A percentile compares a stretch with the other conserved stretches of the same genome.
phyloP scores from a whole-genome alignment of 1,140 invertebrate species.

The Nylanderia fulva region DNA sequence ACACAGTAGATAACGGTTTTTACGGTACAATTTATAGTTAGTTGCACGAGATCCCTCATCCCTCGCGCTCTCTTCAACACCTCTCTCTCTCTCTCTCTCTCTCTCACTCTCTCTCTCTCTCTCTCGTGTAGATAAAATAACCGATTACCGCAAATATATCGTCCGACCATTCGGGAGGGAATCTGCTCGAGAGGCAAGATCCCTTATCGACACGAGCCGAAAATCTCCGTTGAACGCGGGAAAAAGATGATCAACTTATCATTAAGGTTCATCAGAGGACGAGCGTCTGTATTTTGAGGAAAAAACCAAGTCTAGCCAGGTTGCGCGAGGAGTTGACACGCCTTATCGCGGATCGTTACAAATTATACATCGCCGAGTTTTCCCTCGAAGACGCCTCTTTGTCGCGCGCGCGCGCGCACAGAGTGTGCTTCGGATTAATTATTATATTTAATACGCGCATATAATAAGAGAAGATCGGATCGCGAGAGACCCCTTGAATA shows the following conservation, averaged over 20 bases:
- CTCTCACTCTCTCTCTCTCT: too few relatives aligned
- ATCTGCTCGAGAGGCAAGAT: neutral
- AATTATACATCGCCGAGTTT: slow-evolving; percentile 29
- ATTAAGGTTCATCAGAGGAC: neutral
- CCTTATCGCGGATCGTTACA: slow-evolving; percentile 12
- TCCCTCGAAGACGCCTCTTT: neutral
- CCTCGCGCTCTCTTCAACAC: slow-evolving; percentile 14
- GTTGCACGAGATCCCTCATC: slow-evolving; percentile 33
- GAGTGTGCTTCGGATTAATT: slow-evolving; percentile 9
- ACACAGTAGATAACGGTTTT: slow-evolving; percentile 62
- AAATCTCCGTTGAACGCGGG: neutral
- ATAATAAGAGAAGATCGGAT: neutral
- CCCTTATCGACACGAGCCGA: neutral
- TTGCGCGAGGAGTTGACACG: neutral
- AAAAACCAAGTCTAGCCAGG: neutral
- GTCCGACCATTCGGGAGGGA: neutral
- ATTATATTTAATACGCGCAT: neutral
- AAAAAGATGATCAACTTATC: slow-evolving; percentile 1
- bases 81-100: neutral
- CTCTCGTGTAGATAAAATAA: too few relatives aligned
- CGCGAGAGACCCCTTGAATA: slow-evolving; percentile 7
- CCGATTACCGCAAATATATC: neutral
- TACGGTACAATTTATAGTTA: slow-evolving; percentile 58
- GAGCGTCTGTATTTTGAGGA: neutral
- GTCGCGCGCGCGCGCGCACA: neutral